Base-by-base conservation (phyloP, 53 echinoderm and acorn worm species). In the Astropecten irregularis region DNA sequence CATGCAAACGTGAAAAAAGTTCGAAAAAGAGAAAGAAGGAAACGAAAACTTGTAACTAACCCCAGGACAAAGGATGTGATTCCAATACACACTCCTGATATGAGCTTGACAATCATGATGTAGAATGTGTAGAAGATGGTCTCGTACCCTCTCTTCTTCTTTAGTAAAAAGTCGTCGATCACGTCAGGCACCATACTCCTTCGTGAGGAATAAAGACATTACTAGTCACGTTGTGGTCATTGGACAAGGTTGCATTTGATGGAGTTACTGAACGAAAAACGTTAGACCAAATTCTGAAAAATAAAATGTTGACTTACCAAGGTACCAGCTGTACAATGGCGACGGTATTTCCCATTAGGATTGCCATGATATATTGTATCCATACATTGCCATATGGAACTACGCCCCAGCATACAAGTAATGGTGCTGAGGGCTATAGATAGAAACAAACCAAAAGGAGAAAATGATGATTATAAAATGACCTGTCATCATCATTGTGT, bases 181-280 rank as follows among this genome's bases (percentile, higher is more conserved):
- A 96, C 96, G 63, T 94, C 93, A 32, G 96, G 93, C 1, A 96
- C 91, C 93, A 94, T 96, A 3, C 93, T 87, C 96, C 96, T 96
- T 38, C 25, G 9, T 11, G 26, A 22, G 40, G 10, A 42, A 46
- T 63, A 40, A 11, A 68, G 23, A 18, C 16, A 68, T 14, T 18
- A 7, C 27, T 9, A 58, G 9, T 10, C 6, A 8, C n/a, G n/a
- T 22, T 7, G n/a, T 58, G 59, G 27, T n/a, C n/a, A n/a, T n/a
- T n/a, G n/a, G n/a, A n/a, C n/a, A n/a, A n/a, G n/a, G n/a, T n/a
- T n/a, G n/a, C n/a, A n/a, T n/a, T n/a, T n/a, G n/a, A n/a, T n/a
- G n/a, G n/a, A n/a, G n/a, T n/a, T n/a, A n/a, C n/a, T n/a, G n/a
- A n/a, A n/a, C n/a, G n/a, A n/a, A n/a, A n/a, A n/a, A n/a, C n/a